These are phyloP conservation scores for Siphlonurus alternatus DNA, from an alignment of 2,888 invertebrate genomes.

Conservation along the genomic window DNA sequence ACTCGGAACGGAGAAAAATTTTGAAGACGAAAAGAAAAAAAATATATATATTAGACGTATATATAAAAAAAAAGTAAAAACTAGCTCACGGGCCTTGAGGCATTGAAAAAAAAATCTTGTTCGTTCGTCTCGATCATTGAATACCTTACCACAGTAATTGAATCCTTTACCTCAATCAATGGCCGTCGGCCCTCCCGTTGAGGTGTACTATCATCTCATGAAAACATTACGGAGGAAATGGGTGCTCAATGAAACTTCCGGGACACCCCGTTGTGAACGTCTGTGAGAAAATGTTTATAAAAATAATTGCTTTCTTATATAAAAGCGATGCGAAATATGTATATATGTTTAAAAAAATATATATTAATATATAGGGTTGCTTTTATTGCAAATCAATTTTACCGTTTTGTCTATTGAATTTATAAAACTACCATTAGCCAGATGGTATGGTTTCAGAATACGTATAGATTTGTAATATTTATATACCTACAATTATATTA, in stretches of 20 bases:
- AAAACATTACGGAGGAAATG: constrained; percentile 20
- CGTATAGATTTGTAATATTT: too few relatives aligned
- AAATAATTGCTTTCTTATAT: too few relatives aligned
- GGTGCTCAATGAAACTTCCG: neutral
- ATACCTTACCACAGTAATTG: neutral
- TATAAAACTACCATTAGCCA: too few relatives aligned
- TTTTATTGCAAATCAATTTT: too few relatives aligned
- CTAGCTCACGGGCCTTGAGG: constrained; percentile 7
- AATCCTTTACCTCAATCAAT: neutral
- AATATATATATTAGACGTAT: constrained; percentile 24
- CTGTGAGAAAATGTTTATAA: too few relatives aligned
- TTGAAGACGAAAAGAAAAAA: neutral
- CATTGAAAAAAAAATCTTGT: too few relatives aligned
- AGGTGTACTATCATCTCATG: constrained; percentile 23
- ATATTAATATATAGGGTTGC: too few relatives aligned
- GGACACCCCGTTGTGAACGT: neutral
- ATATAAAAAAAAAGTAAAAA: constrained; percentile 16
- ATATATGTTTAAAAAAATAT: too few relatives aligned
- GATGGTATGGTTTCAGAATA: too few relatives aligned
- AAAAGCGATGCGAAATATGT: too few relatives aligned
- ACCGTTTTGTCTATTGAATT: too few relatives aligned
- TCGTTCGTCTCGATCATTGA: constrained; percentile 2
- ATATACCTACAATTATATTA: too few relatives aligned
- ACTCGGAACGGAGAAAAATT: neutral
- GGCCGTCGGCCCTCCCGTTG: neutral